Evolutionary conservation across 1,140 invertebrate genomes (phyloP).

Genomic region (Orchestia grillus): DNA sequence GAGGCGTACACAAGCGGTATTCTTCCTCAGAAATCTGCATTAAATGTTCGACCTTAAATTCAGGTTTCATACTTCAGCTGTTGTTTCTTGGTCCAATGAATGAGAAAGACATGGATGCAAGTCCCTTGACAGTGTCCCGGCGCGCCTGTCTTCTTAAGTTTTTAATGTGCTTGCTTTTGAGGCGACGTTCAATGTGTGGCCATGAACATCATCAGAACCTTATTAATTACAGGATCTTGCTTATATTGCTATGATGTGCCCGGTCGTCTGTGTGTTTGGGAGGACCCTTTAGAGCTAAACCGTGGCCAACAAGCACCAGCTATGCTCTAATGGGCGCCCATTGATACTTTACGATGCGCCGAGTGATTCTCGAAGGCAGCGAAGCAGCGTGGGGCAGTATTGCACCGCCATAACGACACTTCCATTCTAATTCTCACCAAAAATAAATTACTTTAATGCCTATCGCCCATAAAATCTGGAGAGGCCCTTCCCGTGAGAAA

Average conservation of each 20-base stretch:
- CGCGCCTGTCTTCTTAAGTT: not conserved
- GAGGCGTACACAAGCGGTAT: not conserved
- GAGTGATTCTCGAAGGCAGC: not conserved
- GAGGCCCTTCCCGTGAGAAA: conserved; percentile 45
- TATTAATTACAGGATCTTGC: conserved; percentile 54
- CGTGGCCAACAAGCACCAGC: conserved; percentile 21
- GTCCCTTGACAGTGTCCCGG: not conserved
- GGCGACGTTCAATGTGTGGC: conserved; percentile 37
- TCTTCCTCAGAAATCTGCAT: not conserved
- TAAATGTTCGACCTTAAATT: not conserved
- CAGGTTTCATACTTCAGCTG: not conserved
- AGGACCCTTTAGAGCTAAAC: conserved; percentile 40
- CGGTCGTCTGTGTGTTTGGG: conserved; percentile 43
- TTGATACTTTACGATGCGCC: conserved; percentile 49
- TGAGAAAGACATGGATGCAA: not conserved
- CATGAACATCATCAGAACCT: conserved; percentile 54
- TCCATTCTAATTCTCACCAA: conserved; percentile 49
- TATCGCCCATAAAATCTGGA: not conserved
- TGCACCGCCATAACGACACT: conserved; percentile 35
- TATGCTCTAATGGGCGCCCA: conserved; percentile 51
- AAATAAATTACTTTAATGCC: conserved; percentile 39
- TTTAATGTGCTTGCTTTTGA: conserved; percentile 29
- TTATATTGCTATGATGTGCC: conserved; percentile 45
- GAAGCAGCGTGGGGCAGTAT: not conserved
- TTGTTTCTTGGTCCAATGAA: not conserved